These are phyloP conservation scores for Brachionus koreanus DNA, from an alignment of 1,140 invertebrate genomes.

Conservation along the genomic window DNA sequence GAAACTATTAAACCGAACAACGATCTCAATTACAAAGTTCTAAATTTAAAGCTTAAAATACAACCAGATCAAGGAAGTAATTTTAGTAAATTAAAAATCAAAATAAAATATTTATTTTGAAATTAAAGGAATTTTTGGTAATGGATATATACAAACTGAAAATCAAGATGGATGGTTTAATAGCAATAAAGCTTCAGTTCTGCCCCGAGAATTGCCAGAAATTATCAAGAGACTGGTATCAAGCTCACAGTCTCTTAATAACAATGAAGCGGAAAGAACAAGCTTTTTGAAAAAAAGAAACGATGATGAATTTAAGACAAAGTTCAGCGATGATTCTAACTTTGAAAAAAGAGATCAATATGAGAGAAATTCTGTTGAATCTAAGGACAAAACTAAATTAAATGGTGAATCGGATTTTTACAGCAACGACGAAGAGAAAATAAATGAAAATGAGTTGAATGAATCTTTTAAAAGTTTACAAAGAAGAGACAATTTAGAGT, in stretches of 20 bases:
- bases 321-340: constrained; percentile 12
- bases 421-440: neutral
- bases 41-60: constrained; percentile 20
- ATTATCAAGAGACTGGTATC: neutral
- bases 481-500: neutral
- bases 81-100: neutral
- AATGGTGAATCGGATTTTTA: neutral
- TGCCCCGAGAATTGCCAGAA: neutral
- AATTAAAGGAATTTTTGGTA: neutral
- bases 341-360: neutral
- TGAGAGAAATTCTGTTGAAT: neutral
- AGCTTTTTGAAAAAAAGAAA: neutral
- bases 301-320: neutral
- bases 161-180: neutral
- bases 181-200: neutral
- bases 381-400: neutral
- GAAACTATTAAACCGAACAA: neutral
- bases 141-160: constrained; percentile 1
- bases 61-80: constrained; percentile 13
- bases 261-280: neutral
- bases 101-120: neutral
- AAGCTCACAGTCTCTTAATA: neutral
- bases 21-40: constrained; percentile 13
- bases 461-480: constrained; percentile 25
- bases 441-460: constrained; percentile 23